Evolutionary conservation across 2,888 invertebrate species (phyloP), one percentile per base, ranked within the genome.

Genomic region (Bellardia pandia): DNA sequence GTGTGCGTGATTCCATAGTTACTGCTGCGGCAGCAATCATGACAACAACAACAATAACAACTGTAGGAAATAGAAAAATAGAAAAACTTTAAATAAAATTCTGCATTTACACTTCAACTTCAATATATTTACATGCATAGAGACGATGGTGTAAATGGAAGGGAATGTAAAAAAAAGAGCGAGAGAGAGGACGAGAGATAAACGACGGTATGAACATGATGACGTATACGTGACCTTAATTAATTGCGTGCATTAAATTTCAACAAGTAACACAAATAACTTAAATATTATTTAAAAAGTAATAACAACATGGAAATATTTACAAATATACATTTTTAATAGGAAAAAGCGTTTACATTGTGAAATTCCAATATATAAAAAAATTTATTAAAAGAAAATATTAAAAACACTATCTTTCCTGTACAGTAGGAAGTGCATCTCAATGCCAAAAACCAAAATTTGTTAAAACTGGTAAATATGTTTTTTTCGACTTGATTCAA

Each of bases 211-310:
- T 79, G 14, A 71, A 53, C 71, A 71, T 37, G 40, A 79, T 71
- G 71, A 53, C 62, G 51, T 51, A 23, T 30, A 79, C 79, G 69
- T 77, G 83, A 77, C 83, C 76, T 77, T 77, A 71, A 83, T 83
- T 83, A 83, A 83, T 77, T 83, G 64, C 62, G 71, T 77, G 83
- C 40, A 66, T 72, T 83, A 56, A 83, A 77, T 83, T 77, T 16
- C 40, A 83, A 77, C 45, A 16, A 30, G 4, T n/a, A 23, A 66
- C 48, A n/a, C 51, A 66, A 40, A n/a, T 16, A 62, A 51, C 3
- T 51, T 51, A 51, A 51, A 51, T 51, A 51, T 51, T 51, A 51
- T 51, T 37, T n/a, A 6, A 16, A 51, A 51, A 51, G 11, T n/a
- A 33, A 53, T 23, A 40, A 56, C 6, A 40, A 14, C 14, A 45